Percentiles rank a stretch among this genome's conserved stretches.
phyloP scores from a whole-genome alignment of 2,113 vertebrate genomes.

The Trichechus manatus region DNA sequence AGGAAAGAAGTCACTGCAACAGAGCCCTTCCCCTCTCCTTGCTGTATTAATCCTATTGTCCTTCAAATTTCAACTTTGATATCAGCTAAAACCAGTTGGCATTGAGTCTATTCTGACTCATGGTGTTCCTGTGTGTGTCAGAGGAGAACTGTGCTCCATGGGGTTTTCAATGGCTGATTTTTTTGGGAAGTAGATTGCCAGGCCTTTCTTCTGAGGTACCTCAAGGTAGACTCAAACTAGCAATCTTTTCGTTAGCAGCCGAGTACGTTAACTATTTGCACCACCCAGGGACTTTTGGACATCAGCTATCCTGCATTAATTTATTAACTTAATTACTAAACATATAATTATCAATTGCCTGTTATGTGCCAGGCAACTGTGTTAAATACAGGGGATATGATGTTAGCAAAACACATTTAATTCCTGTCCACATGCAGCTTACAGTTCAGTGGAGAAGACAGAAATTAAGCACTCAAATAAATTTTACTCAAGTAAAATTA shows the following conservation, averaged over 20 bases:
- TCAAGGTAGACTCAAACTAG: not conserved
- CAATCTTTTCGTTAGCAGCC: not conserved
- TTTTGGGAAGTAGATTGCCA: not conserved
- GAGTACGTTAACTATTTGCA: not conserved
- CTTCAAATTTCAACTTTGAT: not conserved
- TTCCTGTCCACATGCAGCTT: not conserved
- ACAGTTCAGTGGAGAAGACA: not conserved
- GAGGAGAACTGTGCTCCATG: not conserved
- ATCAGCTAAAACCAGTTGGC: not conserved
- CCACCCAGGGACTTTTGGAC: not conserved
- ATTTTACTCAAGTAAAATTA: slow-evolving; percentile 34
- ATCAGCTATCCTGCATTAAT: not conserved
- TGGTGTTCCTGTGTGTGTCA: not conserved
- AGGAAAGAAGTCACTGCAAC: not conserved
- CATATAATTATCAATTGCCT: not conserved
- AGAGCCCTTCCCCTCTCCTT: not conserved
- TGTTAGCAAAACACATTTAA: not conserved
- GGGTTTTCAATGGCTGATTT: not conserved
- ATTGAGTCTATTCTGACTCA: not conserved
- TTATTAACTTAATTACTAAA: not conserved
- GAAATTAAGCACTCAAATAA: not conserved
- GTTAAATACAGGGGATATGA: not conserved
- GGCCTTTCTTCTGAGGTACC: not conserved
- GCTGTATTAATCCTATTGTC: not conserved
- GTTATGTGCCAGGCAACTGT: not conserved